Conservation (phyloP, 2,113 vertebrate genomes). For the Tor tambroides region DNA sequence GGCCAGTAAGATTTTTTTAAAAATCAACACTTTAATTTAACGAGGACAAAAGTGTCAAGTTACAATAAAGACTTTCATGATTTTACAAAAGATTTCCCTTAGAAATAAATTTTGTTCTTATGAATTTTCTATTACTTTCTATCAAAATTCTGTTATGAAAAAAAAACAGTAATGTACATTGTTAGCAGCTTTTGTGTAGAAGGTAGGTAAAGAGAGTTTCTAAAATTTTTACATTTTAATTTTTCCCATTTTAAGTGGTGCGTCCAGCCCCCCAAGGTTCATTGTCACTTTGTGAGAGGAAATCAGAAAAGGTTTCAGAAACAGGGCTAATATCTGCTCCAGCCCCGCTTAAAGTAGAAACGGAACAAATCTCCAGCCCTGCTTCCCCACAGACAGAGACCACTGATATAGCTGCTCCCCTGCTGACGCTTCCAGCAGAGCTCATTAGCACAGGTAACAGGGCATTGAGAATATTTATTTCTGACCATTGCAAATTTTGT, state of each 20-base stretch:
- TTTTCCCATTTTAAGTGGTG: conserved; percentile 55
- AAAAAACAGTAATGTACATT: background rate
- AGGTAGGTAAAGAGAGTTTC: background rate
- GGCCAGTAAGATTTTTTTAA: background rate
- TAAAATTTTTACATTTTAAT: background rate
- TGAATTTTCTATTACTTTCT: too few relatives aligned
- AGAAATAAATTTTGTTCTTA: background rate
- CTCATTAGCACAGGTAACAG: conserved; percentile 38
- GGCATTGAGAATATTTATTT: background rate
- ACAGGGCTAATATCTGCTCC: conserved; percentile 41
- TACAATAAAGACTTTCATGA: too few relatives aligned
- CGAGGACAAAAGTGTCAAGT: too few relatives aligned
- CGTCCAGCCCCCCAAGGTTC: conserved; percentile 67
- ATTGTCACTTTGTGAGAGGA: conserved; percentile 61
- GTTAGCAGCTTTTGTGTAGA: background rate
- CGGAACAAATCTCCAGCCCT: background rate
- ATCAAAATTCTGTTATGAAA: background rate
- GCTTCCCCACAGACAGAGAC: conserved; percentile 30
- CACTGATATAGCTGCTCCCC: conserved; percentile 20
- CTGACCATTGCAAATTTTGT: background rate
- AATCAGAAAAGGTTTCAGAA: conserved; percentile 55
- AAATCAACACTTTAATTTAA: too few relatives aligned
- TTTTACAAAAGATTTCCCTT: background rate
- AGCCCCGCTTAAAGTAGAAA: conserved; percentile 47
- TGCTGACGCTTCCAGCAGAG: conserved; percentile 30